Evolutionary conservation across 2,888 invertebrate species (phyloP).

Genomic region (Cactoblastis cactorum): DNA sequence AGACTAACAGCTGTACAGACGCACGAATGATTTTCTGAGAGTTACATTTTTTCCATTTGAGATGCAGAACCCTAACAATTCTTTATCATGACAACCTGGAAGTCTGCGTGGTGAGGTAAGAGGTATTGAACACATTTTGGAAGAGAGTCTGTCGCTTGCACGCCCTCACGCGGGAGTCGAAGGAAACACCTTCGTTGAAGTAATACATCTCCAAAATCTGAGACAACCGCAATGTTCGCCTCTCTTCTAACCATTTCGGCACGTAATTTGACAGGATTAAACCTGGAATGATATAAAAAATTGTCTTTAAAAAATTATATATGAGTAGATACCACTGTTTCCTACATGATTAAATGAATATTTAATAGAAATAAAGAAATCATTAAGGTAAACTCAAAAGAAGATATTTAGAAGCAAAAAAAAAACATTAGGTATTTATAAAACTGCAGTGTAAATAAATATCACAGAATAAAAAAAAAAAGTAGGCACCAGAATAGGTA

Average conservation of each 20-base stretch:
- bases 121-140: constrained; percentile 51
- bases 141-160: constrained; percentile 76
- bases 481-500: background rate
- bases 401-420: no score
- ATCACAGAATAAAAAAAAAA: no score
- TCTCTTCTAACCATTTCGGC: constrained; percentile 69
- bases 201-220: constrained; percentile 85
- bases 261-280: constrained; percentile 75
- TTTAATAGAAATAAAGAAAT: no score
- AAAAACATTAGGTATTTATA: no score
- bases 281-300: constrained; percentile 52
- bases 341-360: no score
- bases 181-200: constrained; percentile 80
- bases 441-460: no score
- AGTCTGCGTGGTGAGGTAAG: constrained; percentile 60
- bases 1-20: no score
- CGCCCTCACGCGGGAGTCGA: constrained; percentile 76
- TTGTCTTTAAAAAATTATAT: no score
- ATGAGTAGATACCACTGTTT: no score
- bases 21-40: no score
- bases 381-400: no score
- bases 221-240: constrained; percentile 76
- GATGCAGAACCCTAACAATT: background rate
- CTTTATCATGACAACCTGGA: constrained; percentile 32
- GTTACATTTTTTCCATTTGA: background rate